Base-by-base conservation (phyloP, 2,888 invertebrate species). In the Hofmannophila pseudospretella region DNA sequence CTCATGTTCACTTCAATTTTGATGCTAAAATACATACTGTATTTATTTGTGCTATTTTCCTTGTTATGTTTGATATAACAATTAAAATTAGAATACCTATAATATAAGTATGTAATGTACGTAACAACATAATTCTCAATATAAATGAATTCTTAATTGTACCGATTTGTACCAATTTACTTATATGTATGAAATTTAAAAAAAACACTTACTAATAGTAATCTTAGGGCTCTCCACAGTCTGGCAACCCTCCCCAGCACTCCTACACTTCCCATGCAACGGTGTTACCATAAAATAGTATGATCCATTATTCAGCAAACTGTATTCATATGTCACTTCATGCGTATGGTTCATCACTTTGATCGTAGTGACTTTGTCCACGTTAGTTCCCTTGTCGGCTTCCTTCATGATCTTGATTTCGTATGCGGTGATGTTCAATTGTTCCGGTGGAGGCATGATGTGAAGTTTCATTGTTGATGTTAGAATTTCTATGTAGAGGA, bases 401-500 rank as follows among this genome's bases (percentile, higher is more conserved):
- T 68, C 65, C 23, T 54, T 64, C 46, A 71, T 60, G 0, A 79
- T 67, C 22, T 62, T 58, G 9, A 86, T 69, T 7, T 55, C 56
- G 47, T 81, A 85, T 0, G 62, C 58, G 0, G 35, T 50, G 4
- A 86, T 73, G 1, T 60, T 67, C 1, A 86, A 49, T 8, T 71
- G 71, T 0, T 42, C 16, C 0, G 76, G 81, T 1, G 86, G 82
- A 0, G 81, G 75, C 55, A 71, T 64, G 9, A 85, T 71, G 38
- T 80, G 85, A 0, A 85, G 50, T 4, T 72, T 64, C 58, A 85
- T 66, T 0, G 56, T 60, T 1, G n/a, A 10, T 0, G 68, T 66
- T 14, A 80, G 60, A 47, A 80, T 74, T 52, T 84, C 84, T 22
- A 85, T 74, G 47, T 85, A 86, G 2, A 79, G 70, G 40, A 86